Evolutionary conservation across 2,797 vertebrate genomes (phyloP).

Genomic region (Poecilia picta): DNA sequence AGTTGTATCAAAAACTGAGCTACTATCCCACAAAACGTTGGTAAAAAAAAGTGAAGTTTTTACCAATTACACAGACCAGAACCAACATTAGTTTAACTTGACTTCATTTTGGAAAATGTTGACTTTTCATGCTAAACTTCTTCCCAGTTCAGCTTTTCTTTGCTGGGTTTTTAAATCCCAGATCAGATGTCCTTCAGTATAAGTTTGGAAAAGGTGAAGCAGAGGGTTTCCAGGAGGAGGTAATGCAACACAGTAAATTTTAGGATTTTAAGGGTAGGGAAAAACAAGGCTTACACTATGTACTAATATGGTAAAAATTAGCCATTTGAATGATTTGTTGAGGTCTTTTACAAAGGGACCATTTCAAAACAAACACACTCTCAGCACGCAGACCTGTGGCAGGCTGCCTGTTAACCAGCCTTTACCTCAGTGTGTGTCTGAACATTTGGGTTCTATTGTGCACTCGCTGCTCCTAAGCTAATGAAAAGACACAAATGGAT

Average conservation of each 20-base stretch:
- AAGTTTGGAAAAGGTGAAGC: slow-evolving; percentile 65
- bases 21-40: background rate
- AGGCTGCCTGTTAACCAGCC: slow-evolving; percentile 23
- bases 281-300: slow-evolving; percentile 54
- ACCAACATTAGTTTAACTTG: slow-evolving; percentile 51
- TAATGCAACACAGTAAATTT: slow-evolving; percentile 61
- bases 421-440: slow-evolving; percentile 38
- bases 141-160: slow-evolving; percentile 19
- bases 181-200: slow-evolving; percentile 46
- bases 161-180: slow-evolving; percentile 40
- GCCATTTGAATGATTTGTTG: slow-evolving; percentile 61
- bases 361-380: slow-evolving; percentile 52
- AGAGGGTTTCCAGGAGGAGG: slow-evolving; percentile 66
- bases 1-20: background rate
- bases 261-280: slow-evolving; percentile 35
- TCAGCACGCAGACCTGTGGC: slow-evolving; percentile 58
- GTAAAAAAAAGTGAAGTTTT: background rate
- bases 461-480: slow-evolving; percentile 56
- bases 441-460: slow-evolving; percentile 29
- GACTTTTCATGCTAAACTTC: slow-evolving; percentile 27
- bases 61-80: slow-evolving; percentile 48
- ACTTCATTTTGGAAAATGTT: slow-evolving; percentile 39
- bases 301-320: slow-evolving; percentile 74
- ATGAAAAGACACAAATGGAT: slow-evolving; percentile 78
- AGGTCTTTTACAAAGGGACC: slow-evolving; percentile 44